phyloP scores from a whole-genome alignment of 2,113 vertebrate genomes.

The Amia ocellicauda region DNA sequence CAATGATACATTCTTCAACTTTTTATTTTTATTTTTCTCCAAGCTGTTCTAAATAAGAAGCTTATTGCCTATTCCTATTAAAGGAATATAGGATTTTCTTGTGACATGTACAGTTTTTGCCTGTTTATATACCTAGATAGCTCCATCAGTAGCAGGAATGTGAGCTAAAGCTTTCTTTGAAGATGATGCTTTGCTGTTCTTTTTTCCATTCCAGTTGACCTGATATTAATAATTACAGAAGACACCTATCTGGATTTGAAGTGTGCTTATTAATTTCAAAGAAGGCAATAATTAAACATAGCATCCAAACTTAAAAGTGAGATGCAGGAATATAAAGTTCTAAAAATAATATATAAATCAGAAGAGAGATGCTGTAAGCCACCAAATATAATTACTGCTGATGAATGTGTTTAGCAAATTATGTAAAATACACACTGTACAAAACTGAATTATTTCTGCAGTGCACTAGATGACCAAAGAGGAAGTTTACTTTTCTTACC shows the following conservation, averaged over 20 bases:
- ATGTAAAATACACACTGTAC: too few species aligned
- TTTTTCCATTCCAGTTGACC: constrained; percentile 2
- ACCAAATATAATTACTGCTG: too few species aligned
- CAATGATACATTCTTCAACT: too few species aligned
- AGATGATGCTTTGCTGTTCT: not conserved
- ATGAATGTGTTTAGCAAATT: too few species aligned
- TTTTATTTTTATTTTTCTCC: too few species aligned
- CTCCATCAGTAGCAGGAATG: not conserved
- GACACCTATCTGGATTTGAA: not conserved
- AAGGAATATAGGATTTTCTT: constrained; percentile 2
- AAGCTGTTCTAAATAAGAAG: too few species aligned
- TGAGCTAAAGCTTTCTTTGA: constrained; percentile 4
- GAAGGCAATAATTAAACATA: constrained; percentile 11
- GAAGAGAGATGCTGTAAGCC: too few species aligned
- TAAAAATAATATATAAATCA: not conserved
- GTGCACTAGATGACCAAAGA: too few species aligned
- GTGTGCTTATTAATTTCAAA: not conserved
- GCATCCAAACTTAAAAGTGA: not conserved
- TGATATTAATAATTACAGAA: constrained; percentile 14
- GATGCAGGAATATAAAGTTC: not conserved
- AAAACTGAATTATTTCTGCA: too few species aligned
- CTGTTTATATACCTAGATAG: constrained; percentile 8
- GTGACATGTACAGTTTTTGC: not conserved
- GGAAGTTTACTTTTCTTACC: too few species aligned
- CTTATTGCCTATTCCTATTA: too few species aligned